phyloP scores from a whole-genome alignment of 2,888 invertebrate genomes.

The Oxyscelio sp. region DNA sequence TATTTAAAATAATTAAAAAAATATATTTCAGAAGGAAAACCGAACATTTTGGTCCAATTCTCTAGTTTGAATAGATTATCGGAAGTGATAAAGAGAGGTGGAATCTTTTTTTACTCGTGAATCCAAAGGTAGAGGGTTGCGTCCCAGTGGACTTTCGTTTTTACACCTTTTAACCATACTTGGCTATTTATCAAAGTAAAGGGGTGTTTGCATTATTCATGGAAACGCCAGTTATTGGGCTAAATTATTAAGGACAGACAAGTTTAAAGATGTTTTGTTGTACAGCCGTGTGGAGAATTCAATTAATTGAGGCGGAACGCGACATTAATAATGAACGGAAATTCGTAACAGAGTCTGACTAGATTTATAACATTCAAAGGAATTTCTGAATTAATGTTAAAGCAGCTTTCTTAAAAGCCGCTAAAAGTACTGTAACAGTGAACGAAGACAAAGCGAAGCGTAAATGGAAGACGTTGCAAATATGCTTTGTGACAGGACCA shows the following conservation, averaged over 20 bases:
- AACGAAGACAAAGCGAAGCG: constrained; percentile 6
- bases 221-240: background rate
- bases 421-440: constrained; percentile 30
- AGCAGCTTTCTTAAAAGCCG: constrained; percentile 31
- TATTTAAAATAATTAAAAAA: background rate
- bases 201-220: constrained; percentile 25
- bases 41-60: constrained; percentile 16
- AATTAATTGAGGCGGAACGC: constrained; percentile 20
- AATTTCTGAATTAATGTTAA: constrained; percentile 28
- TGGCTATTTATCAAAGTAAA: constrained; percentile 26
- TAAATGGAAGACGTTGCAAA: constrained; percentile 33
- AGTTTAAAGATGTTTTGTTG: constrained; percentile 30
- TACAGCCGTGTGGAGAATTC: constrained; percentile 9
- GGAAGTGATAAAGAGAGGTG: constrained; percentile 16
- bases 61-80: constrained; percentile 14
- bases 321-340: constrained; percentile 18
- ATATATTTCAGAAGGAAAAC: background rate
- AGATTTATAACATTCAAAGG: constrained; percentile 18
- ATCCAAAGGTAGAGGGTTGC: background rate
- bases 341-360: constrained; percentile 17
- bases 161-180: constrained; percentile 8
- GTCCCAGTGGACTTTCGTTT: background rate
- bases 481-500: constrained; percentile 42
- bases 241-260: constrained; percentile 16
- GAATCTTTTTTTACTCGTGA: constrained; percentile 4